Conservation (phyloP, 2,113 vertebrate species). For the Equus przewalskii region DNA sequence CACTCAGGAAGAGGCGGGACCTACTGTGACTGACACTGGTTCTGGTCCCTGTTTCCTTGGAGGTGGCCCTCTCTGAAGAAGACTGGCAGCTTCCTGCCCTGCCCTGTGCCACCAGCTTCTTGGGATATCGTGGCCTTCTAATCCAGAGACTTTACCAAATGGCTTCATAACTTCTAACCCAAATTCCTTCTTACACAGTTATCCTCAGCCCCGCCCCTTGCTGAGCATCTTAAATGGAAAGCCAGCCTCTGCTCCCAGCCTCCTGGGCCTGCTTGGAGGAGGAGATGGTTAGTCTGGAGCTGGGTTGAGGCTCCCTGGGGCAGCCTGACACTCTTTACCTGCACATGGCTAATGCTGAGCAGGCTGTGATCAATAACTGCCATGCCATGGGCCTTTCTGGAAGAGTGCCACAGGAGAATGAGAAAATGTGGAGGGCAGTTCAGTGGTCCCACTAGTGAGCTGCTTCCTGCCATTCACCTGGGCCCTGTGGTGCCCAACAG, state of each 20-base stretch:
- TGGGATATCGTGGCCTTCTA: background rate
- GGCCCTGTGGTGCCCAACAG: background rate
- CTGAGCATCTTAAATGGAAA: background rate
- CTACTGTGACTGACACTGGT: rapidly evolving
- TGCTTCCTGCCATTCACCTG: too few species aligned
- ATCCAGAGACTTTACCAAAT: background rate
- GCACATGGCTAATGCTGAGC: slow-evolving; percentile 40
- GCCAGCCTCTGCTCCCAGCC: background rate
- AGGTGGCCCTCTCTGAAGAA: background rate
- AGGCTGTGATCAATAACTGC: background rate
- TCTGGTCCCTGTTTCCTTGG: background rate
- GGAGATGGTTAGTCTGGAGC: background rate
- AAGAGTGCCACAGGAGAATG: too few species aligned
- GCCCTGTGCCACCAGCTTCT: background rate
- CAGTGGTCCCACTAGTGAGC: rapidly evolving
- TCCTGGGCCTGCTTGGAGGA: background rate
- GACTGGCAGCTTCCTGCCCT: rapidly evolving
- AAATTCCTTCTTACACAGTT: background rate
- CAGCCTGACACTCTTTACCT: background rate
- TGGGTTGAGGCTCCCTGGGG: background rate
- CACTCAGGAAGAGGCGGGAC: background rate
- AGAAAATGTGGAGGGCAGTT: background rate
- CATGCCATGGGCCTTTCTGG: rapidly evolving
- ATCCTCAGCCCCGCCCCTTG: background rate
- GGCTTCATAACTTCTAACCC: background rate